These are phyloP conservation scores for Achatina immaculata DNA, from an alignment of 1,140 invertebrate genomes.

Conservation along the genomic window DNA sequence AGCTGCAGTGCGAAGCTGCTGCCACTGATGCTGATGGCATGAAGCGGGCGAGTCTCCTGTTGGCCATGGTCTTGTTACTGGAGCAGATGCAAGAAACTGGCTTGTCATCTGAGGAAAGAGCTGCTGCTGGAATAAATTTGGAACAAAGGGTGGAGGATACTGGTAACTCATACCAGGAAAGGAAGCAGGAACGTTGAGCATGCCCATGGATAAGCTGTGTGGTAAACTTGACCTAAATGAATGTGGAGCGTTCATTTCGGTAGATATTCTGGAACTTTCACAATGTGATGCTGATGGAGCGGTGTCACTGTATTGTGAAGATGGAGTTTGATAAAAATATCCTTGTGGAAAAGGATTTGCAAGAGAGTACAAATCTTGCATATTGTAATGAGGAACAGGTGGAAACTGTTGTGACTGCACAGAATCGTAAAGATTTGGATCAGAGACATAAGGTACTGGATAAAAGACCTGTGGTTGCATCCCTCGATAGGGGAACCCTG, in stretches of 20 bases:
- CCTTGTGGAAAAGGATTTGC: neutral
- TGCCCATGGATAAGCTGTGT: neutral
- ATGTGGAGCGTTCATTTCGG: neutral
- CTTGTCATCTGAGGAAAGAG: neutral
- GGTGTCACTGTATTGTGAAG: neutral
- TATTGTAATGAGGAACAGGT: neutral
- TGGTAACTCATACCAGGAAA: neutral
- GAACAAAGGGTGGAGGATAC: neutral
- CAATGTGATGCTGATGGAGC: neutral
- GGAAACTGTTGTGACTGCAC: neutral
- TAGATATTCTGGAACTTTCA: neutral
- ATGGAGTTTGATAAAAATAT: neutral
- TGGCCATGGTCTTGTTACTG: neutral
- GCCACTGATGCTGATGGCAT: neutral
- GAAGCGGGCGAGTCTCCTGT: neutral
- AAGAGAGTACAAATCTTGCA: neutral
- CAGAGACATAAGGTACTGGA: neutral
- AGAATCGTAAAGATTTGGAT: neutral
- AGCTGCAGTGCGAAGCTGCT: neutral
- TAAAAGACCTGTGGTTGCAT: no score
- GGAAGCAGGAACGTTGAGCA: neutral
- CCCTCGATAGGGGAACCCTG: neutral
- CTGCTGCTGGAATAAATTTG: neutral
- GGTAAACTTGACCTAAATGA: neutral
- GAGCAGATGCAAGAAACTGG: neutral